These are phyloP conservation scores for Caenorhabditis virilis DNA, from an alignment of 2,888 invertebrate genomes.

Conservation along the genomic window DNA sequence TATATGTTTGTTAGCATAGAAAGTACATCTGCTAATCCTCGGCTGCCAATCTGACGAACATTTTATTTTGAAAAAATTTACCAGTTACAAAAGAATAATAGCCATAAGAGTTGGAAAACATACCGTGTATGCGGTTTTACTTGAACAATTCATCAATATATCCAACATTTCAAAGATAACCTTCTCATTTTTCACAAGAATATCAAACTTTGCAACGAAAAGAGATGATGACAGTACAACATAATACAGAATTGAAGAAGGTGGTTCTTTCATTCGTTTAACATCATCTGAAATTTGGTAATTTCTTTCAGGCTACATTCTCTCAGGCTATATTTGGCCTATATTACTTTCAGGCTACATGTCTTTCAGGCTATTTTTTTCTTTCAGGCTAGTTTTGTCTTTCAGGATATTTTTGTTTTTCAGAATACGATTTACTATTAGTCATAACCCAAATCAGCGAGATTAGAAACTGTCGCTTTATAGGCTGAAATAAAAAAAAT, in stretches of 20 bases:
- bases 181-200: conserved; percentile 32
- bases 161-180: conserved; percentile 26
- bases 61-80: too few relatives aligned
- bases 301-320: not conserved
- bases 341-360: too few relatives aligned
- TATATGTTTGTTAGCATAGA: conserved; percentile 15
- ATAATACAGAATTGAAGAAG: conserved; percentile 32
- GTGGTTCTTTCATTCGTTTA: conserved; percentile 10
- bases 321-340: too few relatives aligned
- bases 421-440: too few relatives aligned
- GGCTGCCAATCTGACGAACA: conserved; percentile 12
- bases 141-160: conserved; percentile 28
- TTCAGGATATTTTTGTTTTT: too few relatives aligned
- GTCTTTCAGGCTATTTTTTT: too few relatives aligned
- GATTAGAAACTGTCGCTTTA: too few relatives aligned
- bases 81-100: too few relatives aligned
- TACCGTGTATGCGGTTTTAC: conserved; percentile 27
- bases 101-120: too few relatives aligned
- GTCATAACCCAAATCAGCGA: too few relatives aligned
- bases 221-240: conserved; percentile 22
- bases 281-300: conserved; percentile 31
- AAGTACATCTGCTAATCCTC: conserved; percentile 17
- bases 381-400: too few relatives aligned
- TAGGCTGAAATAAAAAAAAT: too few relatives aligned
- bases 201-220: conserved; percentile 10